Evolutionary conservation across 2,797 vertebrate genomes (phyloP), one percentile per base, ranked within the genome.

Genomic region (Propithecus deckenii): DNA sequence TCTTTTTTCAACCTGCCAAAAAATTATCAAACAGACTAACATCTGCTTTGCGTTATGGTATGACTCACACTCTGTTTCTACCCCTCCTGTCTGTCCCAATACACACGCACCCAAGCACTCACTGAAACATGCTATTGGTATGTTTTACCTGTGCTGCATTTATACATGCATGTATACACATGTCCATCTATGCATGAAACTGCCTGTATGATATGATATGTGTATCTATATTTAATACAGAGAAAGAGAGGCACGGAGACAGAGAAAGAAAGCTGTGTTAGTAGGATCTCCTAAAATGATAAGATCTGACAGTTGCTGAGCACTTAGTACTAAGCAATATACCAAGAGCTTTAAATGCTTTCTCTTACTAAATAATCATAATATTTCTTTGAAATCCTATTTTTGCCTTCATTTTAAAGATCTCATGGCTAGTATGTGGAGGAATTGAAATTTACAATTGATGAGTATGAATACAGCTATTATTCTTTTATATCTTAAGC

Each of bases 21-120:
- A 75, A 94, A 52, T 91, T 72, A 96, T 96, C 83, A 94, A 97
- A 94, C 57, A 91, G 79, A 89, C 46, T 55, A 86, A 92, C 94
- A 96, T 96, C 91, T 97, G 96, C 65, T 97, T 96, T 97, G 65
- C 22, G 59, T 97, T 95, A 96, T 86, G 48, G 12, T 46, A 8
- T 92, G 94, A 75, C 41, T 93, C 80, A 79, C 20, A 61, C 41
- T 63, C 35, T 92, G 20, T 92, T 87, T 95, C 30, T 86, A 17
- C 46, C 50, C 18, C 43, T 89, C 12, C 28, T 91, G 23, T 46
- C 65, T 25, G 2, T 30, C 9, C 46, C 57, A 22, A 0, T 43
- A 50, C 5, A 57, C 8, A 43, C 12, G 80, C 14, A 80, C 35
- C 63, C 23, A 52, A 48, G 71, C 57, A 78, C 7, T 91, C n/a